Evolutionary conservation across 2,113 vertebrate species (phyloP).

Genomic region (Rhineura floridana): DNA sequence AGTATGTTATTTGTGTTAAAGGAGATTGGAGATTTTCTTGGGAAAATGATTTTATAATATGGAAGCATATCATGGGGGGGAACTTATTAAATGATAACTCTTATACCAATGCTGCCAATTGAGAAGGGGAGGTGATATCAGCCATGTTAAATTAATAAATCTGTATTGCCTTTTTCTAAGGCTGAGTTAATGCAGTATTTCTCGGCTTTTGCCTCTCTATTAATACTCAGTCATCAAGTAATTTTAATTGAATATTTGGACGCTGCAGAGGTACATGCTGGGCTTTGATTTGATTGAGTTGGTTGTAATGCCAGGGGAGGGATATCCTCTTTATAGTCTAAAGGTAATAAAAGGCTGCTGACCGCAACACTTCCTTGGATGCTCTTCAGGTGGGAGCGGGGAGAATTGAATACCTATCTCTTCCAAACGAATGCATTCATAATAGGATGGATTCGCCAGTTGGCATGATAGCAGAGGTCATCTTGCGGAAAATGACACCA

Average conservation of each 20-base stretch:
- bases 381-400: conserved; percentile 49
- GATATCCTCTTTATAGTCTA: not conserved
- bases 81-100: conserved; percentile 58
- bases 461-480: conserved; percentile 70
- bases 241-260: conserved; percentile 31
- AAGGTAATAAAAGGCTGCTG: conserved; percentile 37
- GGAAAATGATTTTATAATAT: conserved; percentile 60
- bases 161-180: conserved; percentile 33
- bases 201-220: conserved; percentile 25
- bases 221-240: conserved; percentile 35
- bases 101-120: conserved; percentile 45
- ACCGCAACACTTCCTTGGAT: conserved; percentile 27
- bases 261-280: not conserved
- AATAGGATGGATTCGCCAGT: conserved; percentile 57
- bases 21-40: conserved; percentile 49
- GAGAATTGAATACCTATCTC: conserved; percentile 36
- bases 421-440: conserved; percentile 48
- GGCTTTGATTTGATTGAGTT: conserved; percentile 5
- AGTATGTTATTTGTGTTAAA: conserved; percentile 60
- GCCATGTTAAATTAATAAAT: conserved; percentile 36
- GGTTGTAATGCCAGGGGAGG: not conserved
- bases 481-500: conserved; percentile 73
- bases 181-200: not conserved
- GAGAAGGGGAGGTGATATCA: conserved; percentile 34
- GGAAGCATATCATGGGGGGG: conserved; percentile 37